Base-by-base conservation (phyloP, 2,888 invertebrate genomes). In the Cinara cedri region DNA sequence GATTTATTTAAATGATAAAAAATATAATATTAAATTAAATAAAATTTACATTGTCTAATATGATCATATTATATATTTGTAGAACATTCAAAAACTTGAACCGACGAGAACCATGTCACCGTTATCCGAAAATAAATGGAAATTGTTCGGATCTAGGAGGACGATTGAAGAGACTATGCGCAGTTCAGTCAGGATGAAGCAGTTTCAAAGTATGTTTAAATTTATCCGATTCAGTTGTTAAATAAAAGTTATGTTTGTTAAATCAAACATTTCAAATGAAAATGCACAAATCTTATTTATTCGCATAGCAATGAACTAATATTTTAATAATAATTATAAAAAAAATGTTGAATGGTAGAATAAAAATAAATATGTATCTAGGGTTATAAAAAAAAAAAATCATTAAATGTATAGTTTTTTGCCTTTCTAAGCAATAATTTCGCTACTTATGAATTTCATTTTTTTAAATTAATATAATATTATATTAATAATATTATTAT, bases 91-190 rank as follows among this genome's bases (percentile, higher is more conserved):
- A 51, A 70, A 78, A 26, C 78, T 70, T 21, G 78, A 78, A 62
- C 78, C 78, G 1, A 49, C 62, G 13, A 78, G 60, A 62, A 78
- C 78, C 9, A 78, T 81, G 72, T 81, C 81, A 13, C 74, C 81
- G 11, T n/a, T 81, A 19, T 72, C 78, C 21, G 80, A 81, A 24
- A 81, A 68, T 34, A 82, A 82, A 72, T 81, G 81, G 81, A 80
- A 81, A 46, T 42, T 68, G 13, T 21, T 81, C 26, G 81, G 82
- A n/a, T 68, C 75, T 57, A 66, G 60, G 10, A 81, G 78, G 8
- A 46, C 62, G 14, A 76, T 82, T 21, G 81, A 82, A 44, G 76
- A 81, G n/a, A 66, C 81, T 13, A 81, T 82, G 16, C 82, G 81
- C 1, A 72, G 46, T 34, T 71, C 81, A 13, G 80, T 66, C 0